These are phyloP conservation scores for Nycteola revayana DNA, from an alignment of 2,888 invertebrate species.

Conservation along the genomic window DNA sequence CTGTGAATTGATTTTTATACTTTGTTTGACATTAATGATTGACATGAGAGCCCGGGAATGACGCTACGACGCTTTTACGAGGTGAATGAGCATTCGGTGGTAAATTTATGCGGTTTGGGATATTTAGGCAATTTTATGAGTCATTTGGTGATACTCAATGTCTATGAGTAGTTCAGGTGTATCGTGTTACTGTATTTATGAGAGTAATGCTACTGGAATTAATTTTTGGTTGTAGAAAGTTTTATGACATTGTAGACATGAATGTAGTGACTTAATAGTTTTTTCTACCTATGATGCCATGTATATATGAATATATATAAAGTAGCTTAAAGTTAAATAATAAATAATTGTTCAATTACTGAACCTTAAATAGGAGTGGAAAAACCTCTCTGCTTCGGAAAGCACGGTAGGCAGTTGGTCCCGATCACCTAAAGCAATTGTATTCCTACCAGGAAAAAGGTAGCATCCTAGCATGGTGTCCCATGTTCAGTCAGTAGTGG, in stretches of 20 bases:
- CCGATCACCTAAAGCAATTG: too few relatives aligned
- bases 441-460: too few relatives aligned
- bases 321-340: too few relatives aligned
- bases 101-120: constrained; percentile 74
- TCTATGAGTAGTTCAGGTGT: constrained; percentile 53
- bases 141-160: constrained; percentile 72
- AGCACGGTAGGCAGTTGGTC: too few relatives aligned
- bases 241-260: background rate
- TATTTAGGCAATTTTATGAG: constrained; percentile 78
- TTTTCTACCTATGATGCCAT: too few relatives aligned
- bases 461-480: too few relatives aligned
- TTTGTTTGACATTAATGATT: constrained; percentile 81
- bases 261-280: too few relatives aligned
- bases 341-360: too few relatives aligned
- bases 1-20: constrained; percentile 78
- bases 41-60: constrained; percentile 61
- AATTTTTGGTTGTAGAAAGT: background rate
- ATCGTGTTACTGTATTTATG: constrained; percentile 51
- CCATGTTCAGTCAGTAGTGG: too few relatives aligned
- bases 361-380: too few relatives aligned
- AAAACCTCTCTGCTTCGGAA: too few relatives aligned
- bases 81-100: constrained; percentile 58
- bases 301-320: too few relatives aligned
- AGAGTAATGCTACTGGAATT: constrained; percentile 31
- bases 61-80: constrained; percentile 62